Evolutionary conservation across 2,113 vertebrate genomes (phyloP).

Genomic region (Hirundichthys speculiger): DNA sequence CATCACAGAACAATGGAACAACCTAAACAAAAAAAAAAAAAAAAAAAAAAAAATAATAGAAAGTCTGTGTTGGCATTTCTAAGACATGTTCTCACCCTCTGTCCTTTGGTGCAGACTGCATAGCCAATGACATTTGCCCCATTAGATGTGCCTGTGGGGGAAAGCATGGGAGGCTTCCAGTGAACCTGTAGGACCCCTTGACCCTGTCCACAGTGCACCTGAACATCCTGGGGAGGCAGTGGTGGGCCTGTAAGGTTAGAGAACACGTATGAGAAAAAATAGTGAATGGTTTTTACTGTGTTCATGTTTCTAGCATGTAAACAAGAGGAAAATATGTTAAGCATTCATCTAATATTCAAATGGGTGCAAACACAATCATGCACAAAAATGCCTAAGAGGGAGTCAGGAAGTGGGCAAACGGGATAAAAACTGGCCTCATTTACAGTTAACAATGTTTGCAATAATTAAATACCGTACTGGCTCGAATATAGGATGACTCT

Average conservation of each 20-base stretch:
- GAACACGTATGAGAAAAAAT: constrained; percentile 3
- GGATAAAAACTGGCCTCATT: not conserved
- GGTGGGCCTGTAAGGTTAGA: constrained; percentile 86
- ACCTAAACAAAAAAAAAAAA: not conserved
- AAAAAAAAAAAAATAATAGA: not conserved
- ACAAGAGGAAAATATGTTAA: constrained; percentile 2
- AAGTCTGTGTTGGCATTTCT: not conserved
- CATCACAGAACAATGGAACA: constrained; percentile 1
- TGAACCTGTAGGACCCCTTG: constrained; percentile 86
- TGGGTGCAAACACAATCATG: constrained; percentile 53
- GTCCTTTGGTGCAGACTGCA: constrained; percentile 91
- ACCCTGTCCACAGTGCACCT: constrained; percentile 85
- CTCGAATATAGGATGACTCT: no score
- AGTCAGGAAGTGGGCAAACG: constrained; percentile 8
- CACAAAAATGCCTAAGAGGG: constrained; percentile 37
- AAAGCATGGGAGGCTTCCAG: constrained; percentile 91
- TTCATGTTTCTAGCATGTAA: not conserved
- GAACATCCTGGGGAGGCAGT: constrained; percentile 88
- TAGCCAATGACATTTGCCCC: constrained; percentile 94
- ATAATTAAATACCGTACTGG: not conserved
- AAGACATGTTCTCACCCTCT: constrained; percentile 83
- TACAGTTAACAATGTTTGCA: not conserved
- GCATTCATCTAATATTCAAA: constrained; percentile 52
- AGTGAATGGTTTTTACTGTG: not conserved
- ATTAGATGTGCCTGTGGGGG: constrained; percentile 88